These are phyloP conservation scores for Eupithecia subumbrata DNA, from an alignment of 2,888 invertebrate species.

Conservation along the genomic window DNA sequence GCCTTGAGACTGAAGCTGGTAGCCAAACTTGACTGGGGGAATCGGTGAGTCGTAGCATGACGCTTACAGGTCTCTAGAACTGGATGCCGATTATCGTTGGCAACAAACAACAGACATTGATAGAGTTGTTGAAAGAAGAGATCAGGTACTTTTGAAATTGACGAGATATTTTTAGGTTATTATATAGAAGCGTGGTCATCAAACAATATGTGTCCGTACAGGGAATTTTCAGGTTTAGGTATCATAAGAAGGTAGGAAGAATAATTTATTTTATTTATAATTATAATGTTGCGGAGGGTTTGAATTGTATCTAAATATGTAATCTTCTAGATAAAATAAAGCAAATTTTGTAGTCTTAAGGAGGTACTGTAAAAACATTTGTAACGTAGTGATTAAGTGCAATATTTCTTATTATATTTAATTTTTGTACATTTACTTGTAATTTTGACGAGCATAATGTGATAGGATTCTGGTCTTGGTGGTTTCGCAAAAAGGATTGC, in stretches of 20 bases:
- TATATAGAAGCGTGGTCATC: background rate
- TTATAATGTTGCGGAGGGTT: background rate
- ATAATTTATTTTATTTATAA: background rate
- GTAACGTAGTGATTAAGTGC: background rate
- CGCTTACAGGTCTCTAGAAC: background rate
- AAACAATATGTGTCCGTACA: background rate
- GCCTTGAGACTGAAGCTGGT: conserved; percentile 94
- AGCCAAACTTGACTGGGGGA: conserved; percentile 97
- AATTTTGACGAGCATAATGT: background rate
- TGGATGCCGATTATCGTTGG: background rate
- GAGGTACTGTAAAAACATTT: background rate
- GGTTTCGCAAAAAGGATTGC: background rate
- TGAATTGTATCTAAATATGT: background rate
- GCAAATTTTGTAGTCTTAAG: background rate
- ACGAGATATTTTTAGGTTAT: background rate
- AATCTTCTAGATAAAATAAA: background rate
- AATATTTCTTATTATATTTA: background rate
- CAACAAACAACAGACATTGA: background rate
- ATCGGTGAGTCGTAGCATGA: conserved; percentile 88
- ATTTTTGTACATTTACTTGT: background rate
- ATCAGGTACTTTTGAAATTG: background rate
- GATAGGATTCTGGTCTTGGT: background rate
- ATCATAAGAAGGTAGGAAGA: background rate
- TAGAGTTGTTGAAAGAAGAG: background rate
- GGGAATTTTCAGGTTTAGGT: background rate